Evolutionary conservation across 2,797 vertebrate genomes (phyloP).

Genomic region (Malurus leucopterus): DNA sequence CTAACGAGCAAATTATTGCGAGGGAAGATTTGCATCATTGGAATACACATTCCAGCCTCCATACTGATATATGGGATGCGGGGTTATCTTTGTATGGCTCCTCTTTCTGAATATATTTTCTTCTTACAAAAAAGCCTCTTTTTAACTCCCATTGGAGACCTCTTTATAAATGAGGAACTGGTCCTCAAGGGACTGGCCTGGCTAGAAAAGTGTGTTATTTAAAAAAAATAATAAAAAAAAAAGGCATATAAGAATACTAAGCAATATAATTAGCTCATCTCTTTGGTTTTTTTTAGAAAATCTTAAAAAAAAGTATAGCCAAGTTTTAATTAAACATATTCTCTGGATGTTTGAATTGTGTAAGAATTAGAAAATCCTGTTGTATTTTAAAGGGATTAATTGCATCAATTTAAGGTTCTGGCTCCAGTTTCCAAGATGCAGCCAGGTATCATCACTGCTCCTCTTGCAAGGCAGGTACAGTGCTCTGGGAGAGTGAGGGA

Average conservation of each 20-base stretch:
- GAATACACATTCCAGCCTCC: slow-evolving; percentile 17
- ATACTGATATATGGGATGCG: slow-evolving; percentile 1
- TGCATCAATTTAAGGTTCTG: slow-evolving; percentile 9
- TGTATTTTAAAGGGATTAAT: slow-evolving; percentile 27
- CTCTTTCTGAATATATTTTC: slow-evolving; percentile 47
- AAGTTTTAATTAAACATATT: slow-evolving; percentile 73
- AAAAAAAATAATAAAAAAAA: slow-evolving; percentile 33
- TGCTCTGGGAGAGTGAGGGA: not conserved
- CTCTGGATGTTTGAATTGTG: slow-evolving; percentile 59
- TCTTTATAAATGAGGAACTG: slow-evolving; percentile 71
- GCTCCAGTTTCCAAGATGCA: not conserved
- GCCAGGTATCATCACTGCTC: not conserved
- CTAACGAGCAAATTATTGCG: slow-evolving; percentile 42
- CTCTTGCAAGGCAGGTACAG: not conserved
- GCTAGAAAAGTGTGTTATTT: slow-evolving; percentile 68
- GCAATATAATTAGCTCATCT: slow-evolving; percentile 67
- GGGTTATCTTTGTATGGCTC: slow-evolving; percentile 35
- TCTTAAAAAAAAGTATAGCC: slow-evolving; percentile 25
- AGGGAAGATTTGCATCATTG: slow-evolving; percentile 18
- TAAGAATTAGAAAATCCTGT: slow-evolving; percentile 15
- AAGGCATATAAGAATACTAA: slow-evolving; percentile 54
- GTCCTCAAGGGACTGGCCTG: slow-evolving; percentile 65
- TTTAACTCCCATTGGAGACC: slow-evolving; percentile 61
- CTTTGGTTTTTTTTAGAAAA: slow-evolving; percentile 19
- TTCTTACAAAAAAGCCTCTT: slow-evolving; percentile 48